Evolutionary conservation across 2,113 vertebrate species (phyloP).

Genomic region (Hoplias malabaricus): DNA sequence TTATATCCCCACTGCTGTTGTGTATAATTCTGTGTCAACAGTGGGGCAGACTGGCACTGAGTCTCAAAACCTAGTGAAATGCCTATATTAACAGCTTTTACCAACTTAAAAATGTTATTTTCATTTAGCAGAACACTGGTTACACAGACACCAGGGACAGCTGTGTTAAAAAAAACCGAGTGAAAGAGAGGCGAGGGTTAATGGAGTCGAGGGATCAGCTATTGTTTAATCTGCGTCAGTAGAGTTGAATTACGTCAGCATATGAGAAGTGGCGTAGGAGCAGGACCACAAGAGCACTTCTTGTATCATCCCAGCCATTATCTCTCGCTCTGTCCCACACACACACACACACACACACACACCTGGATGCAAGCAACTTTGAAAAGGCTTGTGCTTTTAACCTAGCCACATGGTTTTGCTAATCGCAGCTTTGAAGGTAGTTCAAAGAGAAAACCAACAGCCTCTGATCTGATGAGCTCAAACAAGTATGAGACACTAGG

Average conservation of each 20-base stretch:
- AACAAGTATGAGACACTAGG: not conserved
- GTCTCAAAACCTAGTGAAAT: too few species aligned
- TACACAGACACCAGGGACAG: not conserved
- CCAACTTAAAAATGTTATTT: too few species aligned
- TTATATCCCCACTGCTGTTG: too few species aligned
- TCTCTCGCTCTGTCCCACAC: not conserved
- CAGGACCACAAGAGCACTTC: not conserved
- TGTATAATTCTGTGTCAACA: too few species aligned
- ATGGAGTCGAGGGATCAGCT: not conserved
- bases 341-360: conserved; percentile 14
- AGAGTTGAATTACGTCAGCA: not conserved
- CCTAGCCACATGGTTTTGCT: conserved; percentile 30
- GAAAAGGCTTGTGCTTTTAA: conserved; percentile 6
- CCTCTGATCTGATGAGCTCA: conserved; percentile 12
- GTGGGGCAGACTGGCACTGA: too few species aligned
- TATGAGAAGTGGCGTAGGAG: not conserved
- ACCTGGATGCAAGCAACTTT: not conserved
- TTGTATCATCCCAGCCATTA: not conserved
- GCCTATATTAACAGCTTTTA: too few species aligned
- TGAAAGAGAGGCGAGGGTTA: not conserved
- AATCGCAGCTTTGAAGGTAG: conserved; percentile 25
- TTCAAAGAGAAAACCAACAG: conserved; percentile 21
- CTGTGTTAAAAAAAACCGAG: not conserved
- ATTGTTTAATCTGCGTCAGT: not conserved
- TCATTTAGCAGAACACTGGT: too few species aligned